Conservation (phyloP, 2,797 vertebrate species). For the Picus viridis region DNA sequence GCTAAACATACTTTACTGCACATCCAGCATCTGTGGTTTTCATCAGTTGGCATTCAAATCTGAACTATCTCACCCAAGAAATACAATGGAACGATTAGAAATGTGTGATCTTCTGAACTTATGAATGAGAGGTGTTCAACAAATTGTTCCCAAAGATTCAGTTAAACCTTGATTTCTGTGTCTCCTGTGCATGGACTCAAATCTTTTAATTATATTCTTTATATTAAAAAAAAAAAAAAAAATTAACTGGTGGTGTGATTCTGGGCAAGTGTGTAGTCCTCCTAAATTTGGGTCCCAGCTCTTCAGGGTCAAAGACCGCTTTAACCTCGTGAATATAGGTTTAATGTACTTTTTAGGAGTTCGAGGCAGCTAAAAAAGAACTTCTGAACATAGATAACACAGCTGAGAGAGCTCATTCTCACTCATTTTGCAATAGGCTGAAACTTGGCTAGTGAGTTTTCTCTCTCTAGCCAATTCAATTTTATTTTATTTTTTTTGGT, state of each 20-base stretch:
- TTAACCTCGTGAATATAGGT: not conserved
- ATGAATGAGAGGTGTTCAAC: not conserved
- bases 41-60: not conserved
- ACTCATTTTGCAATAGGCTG: not conserved
- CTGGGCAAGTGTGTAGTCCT: not conserved
- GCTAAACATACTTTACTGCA: not conserved
- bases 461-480: not conserved
- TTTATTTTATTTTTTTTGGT: not conserved
- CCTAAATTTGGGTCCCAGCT: not conserved
- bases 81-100: not conserved
- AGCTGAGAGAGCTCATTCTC: not conserved
- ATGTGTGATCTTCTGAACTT: not conserved
- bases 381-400: constrained; percentile 11
- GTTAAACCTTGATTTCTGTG: not conserved
- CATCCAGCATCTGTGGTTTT: not conserved
- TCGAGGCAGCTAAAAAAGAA: not conserved
- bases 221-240: not conserved
- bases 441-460: not conserved
- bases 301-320: not conserved
- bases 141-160: not conserved
- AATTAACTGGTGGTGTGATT: not conserved
- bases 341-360: not conserved
- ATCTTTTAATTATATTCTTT: not conserved
- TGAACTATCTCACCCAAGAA: not conserved
- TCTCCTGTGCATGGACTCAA: not conserved